A percentile compares a stretch with the other conserved stretches of the same genome.
Evolutionary conservation across 2,113 vertebrate species (phyloP).

Genomic region (Malaclemys terrapin): DNA sequence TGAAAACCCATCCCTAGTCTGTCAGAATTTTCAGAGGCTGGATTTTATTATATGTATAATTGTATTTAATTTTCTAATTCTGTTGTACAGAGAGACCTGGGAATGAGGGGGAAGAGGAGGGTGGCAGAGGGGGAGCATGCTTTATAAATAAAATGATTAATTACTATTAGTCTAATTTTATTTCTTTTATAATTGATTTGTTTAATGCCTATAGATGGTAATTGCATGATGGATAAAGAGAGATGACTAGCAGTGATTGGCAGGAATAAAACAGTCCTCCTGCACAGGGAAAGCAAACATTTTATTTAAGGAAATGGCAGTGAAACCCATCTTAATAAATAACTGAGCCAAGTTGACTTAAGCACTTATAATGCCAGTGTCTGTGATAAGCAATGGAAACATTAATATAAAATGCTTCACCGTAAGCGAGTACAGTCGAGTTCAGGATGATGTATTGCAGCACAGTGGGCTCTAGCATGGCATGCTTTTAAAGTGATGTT

Average conservation of each 20-base stretch:
- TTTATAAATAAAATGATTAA: not conserved
- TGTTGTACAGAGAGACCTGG: not conserved
- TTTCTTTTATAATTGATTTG: not conserved
- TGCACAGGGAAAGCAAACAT: constrained; percentile 54
- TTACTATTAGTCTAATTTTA: not conserved
- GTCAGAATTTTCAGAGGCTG: not conserved
- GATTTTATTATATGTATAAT: not conserved
- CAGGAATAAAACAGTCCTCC: constrained; percentile 50
- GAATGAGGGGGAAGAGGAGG: not conserved
- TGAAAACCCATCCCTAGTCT: not conserved
- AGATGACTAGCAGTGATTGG: constrained; percentile 13
- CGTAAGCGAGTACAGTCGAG: constrained; percentile 60
- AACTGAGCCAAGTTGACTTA: constrained; percentile 78
- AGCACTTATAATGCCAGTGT: constrained; percentile 78
- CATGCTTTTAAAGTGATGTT: constrained; percentile 79
- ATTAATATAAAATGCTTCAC: constrained; percentile 82
- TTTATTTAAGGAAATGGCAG: constrained; percentile 77
- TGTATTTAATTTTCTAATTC: accelerated
- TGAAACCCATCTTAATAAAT: constrained; percentile 77
- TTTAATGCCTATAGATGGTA: not conserved
- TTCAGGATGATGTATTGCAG: constrained; percentile 79
- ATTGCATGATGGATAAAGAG: not conserved
- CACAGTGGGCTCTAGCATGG: constrained; percentile 47
- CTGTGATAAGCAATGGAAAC: constrained; percentile 83
- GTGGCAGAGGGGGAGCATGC: not conserved